Conservation (phyloP, 2,797 vertebrate genomes). For the Euphonia xanthogaster region DNA sequence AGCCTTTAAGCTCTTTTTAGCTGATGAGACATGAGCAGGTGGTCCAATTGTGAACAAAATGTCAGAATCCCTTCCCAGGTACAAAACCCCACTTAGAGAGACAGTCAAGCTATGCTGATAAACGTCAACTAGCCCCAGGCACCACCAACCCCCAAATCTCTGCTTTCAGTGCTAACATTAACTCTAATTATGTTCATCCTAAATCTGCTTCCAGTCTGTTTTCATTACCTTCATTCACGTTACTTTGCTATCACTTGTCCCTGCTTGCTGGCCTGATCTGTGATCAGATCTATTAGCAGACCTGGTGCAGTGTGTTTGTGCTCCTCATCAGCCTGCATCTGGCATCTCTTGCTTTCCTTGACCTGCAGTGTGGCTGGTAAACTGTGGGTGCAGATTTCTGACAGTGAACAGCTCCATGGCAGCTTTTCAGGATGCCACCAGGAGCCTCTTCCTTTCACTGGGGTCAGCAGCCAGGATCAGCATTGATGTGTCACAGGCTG, state of each 20-base stretch:
- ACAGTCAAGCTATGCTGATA: constrained; percentile 64
- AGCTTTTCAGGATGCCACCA: neutral
- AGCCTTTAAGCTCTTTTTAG: constrained; percentile 63
- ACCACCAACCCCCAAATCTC: constrained; percentile 59
- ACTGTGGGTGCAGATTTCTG: neutral
- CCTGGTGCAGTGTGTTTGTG: neutral
- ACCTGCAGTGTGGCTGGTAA: fast-evolving
- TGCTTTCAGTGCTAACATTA: constrained; percentile 69
- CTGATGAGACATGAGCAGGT: constrained; percentile 63
- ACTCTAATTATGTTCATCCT: constrained; percentile 67
- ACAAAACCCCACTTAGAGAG: constrained; percentile 59
- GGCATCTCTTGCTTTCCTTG: neutral
- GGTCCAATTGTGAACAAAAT: constrained; percentile 67
- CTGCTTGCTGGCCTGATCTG: constrained; percentile 52
- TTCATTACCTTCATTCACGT: constrained; percentile 68
- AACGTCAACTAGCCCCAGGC: constrained; percentile 60
- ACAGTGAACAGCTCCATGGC: neutral
- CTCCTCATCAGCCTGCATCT: neutral
- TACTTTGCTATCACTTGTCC: constrained; percentile 52
- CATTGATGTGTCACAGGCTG: neutral
- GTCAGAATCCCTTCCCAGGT: constrained; percentile 57
- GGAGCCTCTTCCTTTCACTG: neutral
- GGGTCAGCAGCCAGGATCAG: neutral
- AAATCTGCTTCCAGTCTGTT: constrained; percentile 67
- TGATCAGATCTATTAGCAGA: constrained; percentile 30